phyloP scores from a whole-genome alignment of 2,113 vertebrate genomes.

The Erythrocercus mccallii region DNA sequence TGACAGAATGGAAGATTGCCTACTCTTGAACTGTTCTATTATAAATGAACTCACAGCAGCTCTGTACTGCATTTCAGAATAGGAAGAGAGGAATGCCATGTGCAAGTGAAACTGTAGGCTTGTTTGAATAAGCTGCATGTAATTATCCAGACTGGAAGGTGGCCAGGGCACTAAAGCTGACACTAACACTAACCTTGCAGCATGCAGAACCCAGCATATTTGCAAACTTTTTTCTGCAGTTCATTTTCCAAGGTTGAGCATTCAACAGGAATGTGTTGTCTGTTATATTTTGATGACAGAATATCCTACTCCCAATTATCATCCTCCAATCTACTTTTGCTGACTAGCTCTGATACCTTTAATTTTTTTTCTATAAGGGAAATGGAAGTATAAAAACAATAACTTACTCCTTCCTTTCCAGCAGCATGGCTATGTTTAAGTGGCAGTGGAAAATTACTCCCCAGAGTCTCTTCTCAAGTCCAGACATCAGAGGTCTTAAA shows the following conservation, averaged over 20 bases:
- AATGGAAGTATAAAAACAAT: neutral
- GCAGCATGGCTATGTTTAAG: neutral
- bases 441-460: neutral
- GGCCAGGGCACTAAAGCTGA: conserved; percentile 3
- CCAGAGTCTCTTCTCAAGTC: neutral
- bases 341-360: neutral
- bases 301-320: neutral
- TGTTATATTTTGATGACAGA: neutral
- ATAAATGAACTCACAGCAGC: neutral
- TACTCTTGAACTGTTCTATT: neutral
- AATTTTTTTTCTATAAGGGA: neutral
- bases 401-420: neutral
- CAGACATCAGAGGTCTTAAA: neutral
- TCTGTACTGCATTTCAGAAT: neutral
- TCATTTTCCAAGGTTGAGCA: neutral
- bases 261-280: neutral
- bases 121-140: conserved; percentile 13
- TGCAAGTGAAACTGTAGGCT: conserved; percentile 13
- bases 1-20: neutral
- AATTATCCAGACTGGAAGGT: conserved; percentile 42
- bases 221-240: neutral
- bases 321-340: neutral
- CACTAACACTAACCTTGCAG: neutral
- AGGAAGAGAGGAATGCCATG: neutral
- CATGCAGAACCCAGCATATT: neutral